These are phyloP conservation scores for Elaphurus davidianus DNA, from an alignment of 2,113 vertebrate genomes.

Conservation along the genomic window DNA sequence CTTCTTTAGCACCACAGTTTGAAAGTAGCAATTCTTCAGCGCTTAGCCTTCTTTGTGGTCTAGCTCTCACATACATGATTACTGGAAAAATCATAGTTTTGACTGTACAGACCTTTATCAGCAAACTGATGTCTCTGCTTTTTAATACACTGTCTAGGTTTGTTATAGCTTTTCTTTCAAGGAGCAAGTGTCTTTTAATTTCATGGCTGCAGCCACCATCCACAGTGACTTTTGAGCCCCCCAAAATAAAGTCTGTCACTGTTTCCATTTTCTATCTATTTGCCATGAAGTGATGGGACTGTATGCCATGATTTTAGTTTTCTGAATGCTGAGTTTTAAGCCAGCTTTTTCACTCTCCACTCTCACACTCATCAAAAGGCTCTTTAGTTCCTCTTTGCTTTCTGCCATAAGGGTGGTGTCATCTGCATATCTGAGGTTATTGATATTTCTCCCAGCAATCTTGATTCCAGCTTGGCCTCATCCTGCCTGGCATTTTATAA, in stretches of 20 bases:
- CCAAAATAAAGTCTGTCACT: background rate
- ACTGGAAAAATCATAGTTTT: background rate
- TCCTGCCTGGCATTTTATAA: background rate
- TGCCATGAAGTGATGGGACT: background rate
- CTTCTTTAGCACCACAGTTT: background rate
- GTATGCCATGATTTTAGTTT: background rate
- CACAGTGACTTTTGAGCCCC: background rate
- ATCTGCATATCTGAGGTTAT: background rate
- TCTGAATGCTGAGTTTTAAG: background rate
- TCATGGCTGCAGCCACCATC: background rate
- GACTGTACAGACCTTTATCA: background rate
- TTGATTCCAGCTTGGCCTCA: background rate
- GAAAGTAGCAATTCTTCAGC: background rate
- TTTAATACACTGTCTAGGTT: background rate
- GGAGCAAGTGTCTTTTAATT: background rate
- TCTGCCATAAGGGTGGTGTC: background rate
- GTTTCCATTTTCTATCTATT: background rate
- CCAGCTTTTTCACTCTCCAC: background rate
- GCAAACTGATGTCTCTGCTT: background rate
- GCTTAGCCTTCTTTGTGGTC: background rate
- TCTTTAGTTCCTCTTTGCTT: background rate
- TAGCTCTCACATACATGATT: background rate
- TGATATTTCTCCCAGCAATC: background rate
- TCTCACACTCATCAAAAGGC: background rate
- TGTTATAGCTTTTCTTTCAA: background rate